phyloP scores from a whole-genome alignment of 2,888 invertebrate species.

The Acrocyrtus sp. region DNA sequence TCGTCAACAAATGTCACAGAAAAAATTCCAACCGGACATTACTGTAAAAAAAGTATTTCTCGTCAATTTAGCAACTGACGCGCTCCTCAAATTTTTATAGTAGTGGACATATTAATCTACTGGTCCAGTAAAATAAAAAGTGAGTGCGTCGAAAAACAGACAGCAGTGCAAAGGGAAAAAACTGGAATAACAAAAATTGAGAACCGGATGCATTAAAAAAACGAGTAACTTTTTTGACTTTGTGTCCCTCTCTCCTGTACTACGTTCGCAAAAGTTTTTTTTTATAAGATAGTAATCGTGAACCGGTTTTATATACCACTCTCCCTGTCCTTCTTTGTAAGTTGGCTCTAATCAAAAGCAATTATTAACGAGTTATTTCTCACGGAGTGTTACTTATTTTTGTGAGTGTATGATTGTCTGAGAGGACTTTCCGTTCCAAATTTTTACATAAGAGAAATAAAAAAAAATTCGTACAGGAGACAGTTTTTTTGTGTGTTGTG shows the following conservation, averaged over 20 bases:
- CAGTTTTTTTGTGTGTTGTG: no score
- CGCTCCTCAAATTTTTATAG: not conserved
- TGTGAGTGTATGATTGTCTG: not conserved
- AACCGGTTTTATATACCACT: not conserved
- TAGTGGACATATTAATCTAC: not conserved
- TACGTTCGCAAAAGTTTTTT: not conserved
- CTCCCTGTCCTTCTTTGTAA: no score
- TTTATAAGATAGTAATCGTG: not conserved
- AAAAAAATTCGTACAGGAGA: not conserved
- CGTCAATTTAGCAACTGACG: conserved; percentile 19
- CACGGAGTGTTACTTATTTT: no score
- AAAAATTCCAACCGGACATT: not conserved
- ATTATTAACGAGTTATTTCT: not conserved
- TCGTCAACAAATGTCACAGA: not conserved
- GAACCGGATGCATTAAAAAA: conserved; percentile 25
- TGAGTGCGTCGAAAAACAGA: no score
- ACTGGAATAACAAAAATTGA: conserved; percentile 12
- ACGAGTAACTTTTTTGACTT: no score
- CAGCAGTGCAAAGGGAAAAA: no score
- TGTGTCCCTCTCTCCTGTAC: not conserved
- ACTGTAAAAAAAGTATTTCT: not conserved
- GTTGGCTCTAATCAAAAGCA: not conserved
- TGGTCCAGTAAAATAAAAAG: conserved; percentile 5
- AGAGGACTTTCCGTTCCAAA: not conserved
- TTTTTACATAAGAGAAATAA: not conserved